Conservation (phyloP, 1,140 invertebrate genomes). For the Pseudomyrmex pallidus region DNA sequence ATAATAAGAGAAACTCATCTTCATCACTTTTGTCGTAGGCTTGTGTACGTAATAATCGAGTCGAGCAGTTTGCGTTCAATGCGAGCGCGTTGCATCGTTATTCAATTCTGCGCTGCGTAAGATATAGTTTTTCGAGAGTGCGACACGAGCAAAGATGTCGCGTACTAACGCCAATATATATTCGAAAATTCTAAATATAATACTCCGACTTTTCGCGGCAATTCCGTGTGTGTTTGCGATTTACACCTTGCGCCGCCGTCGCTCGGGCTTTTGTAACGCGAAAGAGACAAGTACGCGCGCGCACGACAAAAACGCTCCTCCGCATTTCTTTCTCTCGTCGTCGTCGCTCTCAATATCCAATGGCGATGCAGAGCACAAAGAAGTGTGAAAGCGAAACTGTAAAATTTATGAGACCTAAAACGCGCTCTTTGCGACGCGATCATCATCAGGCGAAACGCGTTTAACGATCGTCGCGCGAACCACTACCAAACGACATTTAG, state of each 20-base stretch:
- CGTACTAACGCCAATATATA: not conserved
- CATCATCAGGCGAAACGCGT: slow-evolving; percentile 62
- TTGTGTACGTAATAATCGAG: slow-evolving; percentile 4
- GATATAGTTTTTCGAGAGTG: not conserved
- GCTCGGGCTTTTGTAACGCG: not conserved
- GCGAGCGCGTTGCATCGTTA: not conserved
- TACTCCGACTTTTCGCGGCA: not conserved
- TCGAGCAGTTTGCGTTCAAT: slow-evolving; percentile 3
- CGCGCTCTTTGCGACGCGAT: slow-evolving; percentile 16
- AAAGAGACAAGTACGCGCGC: not conserved
- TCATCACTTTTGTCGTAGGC: not conserved
- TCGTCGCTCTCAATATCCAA: slow-evolving; percentile 17
- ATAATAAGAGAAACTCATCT: not conserved
- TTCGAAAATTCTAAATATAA: not conserved
- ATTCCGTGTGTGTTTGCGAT: not conserved
- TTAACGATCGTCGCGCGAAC: slow-evolving; percentile 69
- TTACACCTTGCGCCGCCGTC: not conserved
- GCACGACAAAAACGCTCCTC: not conserved
- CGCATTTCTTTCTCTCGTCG: not conserved
- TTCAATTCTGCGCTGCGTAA: not conserved
- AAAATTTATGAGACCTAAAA: slow-evolving; percentile 76
- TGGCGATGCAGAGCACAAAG: slow-evolving; percentile 54
- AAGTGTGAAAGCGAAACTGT: slow-evolving; percentile 60
- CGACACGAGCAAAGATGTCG: not conserved
- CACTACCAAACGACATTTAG: slow-evolving; percentile 31